These are phyloP conservation scores for Prosopocoilus inquinatus DNA, from an alignment of 2,888 invertebrate species.

Conservation along the genomic window DNA sequence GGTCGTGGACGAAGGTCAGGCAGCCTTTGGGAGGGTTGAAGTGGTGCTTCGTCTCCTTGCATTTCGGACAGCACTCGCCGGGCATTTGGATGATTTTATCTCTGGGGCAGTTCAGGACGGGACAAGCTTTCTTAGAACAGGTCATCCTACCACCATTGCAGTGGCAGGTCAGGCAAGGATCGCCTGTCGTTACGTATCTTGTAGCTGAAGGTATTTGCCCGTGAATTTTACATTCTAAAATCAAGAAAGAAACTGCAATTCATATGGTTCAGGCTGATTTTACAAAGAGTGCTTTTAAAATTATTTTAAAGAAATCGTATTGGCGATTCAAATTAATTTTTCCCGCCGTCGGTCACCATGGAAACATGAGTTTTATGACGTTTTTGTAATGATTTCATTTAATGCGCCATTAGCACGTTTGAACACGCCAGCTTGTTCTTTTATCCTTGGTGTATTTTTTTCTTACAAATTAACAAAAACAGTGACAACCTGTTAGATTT, in stretches of 20 bases:
- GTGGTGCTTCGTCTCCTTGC: conserved; percentile 53
- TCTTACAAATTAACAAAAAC: too few relatives aligned
- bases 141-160: conserved; percentile 68
- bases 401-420: too few relatives aligned
- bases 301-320: too few relatives aligned
- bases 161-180: conserved; percentile 82
- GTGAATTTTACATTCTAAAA: conserved; percentile 60
- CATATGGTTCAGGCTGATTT: too few relatives aligned
- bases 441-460: too few relatives aligned
- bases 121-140: conserved; percentile 84
- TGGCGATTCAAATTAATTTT: too few relatives aligned
- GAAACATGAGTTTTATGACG: too few relatives aligned
- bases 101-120: conserved; percentile 79
- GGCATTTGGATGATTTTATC: conserved; percentile 66
- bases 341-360: too few relatives aligned
- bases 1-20: conserved; percentile 48
- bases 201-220: conserved; percentile 80
- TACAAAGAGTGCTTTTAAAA: too few relatives aligned
- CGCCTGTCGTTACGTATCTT: conserved; percentile 73
- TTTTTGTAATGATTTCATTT: too few relatives aligned
- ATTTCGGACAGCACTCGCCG: conserved; percentile 75
- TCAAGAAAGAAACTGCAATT: neutral
- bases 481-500: too few relatives aligned
- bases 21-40: conserved; percentile 23
- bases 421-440: too few relatives aligned